Evolutionary conservation across 1,140 invertebrate species (phyloP).

Genomic region (Mylabris phalerata): DNA sequence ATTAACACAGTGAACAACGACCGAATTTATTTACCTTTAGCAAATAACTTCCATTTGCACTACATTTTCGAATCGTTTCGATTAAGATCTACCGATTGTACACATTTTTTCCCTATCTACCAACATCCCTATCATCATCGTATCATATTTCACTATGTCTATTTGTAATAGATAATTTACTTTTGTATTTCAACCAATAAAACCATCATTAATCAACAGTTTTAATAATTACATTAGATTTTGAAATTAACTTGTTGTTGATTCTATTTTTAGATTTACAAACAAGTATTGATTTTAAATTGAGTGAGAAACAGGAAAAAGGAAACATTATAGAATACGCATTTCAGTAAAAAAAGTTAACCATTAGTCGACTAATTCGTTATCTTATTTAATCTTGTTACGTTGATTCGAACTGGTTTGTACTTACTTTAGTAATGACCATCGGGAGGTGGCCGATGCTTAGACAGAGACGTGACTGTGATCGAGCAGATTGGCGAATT

Average conservation of each 20-base stretch:
- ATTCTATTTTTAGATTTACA: not conserved
- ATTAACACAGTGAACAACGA: too few relatives aligned
- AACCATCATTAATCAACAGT: not conserved
- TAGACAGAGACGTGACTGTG: conserved; percentile 10
- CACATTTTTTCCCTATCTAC: too few relatives aligned
- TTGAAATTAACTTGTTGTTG: not conserved
- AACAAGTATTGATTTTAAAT: not conserved
- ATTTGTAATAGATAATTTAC: too few relatives aligned
- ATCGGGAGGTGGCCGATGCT: conserved; percentile 14
- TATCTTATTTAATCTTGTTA: conserved; percentile 3
- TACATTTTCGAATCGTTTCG: too few relatives aligned
- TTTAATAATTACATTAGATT: not conserved
- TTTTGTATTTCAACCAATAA: too few relatives aligned
- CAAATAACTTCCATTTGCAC: too few relatives aligned
- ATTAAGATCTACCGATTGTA: too few relatives aligned
- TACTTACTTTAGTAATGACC: conserved; percentile 3
- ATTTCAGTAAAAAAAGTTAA: not conserved
- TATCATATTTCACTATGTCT: too few relatives aligned
- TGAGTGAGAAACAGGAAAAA: not conserved
- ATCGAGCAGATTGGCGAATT: conserved; percentile 5
- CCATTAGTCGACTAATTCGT: conserved; percentile 2
- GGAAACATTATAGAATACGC: not conserved
- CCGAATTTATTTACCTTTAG: too few relatives aligned
- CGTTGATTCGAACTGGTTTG: not conserved
- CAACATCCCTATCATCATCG: too few relatives aligned